Conservation (phyloP, 2,797 vertebrate species). For the Onychomys torridus region DNA sequence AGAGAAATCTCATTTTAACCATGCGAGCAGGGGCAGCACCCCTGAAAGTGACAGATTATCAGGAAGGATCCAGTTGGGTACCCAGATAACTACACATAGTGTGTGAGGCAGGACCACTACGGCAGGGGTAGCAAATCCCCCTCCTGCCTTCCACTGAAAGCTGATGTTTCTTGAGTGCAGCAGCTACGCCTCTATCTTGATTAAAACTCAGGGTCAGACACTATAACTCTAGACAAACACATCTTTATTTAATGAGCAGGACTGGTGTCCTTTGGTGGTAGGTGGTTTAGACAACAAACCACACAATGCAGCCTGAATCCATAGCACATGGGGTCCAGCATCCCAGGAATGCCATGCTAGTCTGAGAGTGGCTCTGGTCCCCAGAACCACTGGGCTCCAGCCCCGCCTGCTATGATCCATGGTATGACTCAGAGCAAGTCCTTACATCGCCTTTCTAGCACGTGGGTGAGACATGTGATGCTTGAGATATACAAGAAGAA, state of each 20-base stretch:
- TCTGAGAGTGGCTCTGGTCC: too few species aligned
- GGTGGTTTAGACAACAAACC: neutral
- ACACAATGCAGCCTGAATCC: too few species aligned
- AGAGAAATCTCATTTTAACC: neutral
- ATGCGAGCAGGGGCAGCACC: neutral
- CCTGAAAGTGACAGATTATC: neutral
- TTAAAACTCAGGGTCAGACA: neutral
- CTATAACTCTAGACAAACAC: neutral
- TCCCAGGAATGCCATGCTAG: neutral
- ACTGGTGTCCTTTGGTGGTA: neutral
- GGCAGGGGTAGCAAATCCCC: neutral
- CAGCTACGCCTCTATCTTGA: neutral
- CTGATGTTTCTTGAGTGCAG: neutral
- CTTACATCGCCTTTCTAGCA: neutral
- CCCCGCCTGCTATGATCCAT: neutral
- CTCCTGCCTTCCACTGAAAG: neutral
- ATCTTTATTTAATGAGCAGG: neutral
- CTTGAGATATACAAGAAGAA: neutral
- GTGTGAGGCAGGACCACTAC: neutral
- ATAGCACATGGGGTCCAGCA: accelerated
- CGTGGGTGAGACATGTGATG: neutral
- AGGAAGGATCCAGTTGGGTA: neutral
- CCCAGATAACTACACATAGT: neutral
- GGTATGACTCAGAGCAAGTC: neutral
- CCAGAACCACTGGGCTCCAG: neutral